Evolutionary conservation across 2,888 invertebrate genomes (phyloP).

Genomic region (Sylvicola cinctus): DNA sequence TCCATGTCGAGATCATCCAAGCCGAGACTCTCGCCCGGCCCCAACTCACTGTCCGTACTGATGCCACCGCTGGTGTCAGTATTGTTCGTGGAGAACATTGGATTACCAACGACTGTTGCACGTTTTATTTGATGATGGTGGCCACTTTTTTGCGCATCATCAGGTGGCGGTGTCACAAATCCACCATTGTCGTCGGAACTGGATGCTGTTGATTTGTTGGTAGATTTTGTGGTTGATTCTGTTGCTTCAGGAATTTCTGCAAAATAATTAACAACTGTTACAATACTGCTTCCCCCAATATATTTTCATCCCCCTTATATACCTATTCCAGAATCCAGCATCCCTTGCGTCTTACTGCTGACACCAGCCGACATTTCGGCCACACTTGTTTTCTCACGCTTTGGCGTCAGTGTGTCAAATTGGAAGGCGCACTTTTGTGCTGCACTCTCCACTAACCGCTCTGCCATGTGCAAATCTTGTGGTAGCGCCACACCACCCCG

Average conservation of each 20-base stretch:
- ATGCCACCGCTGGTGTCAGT: constrained; percentile 8
- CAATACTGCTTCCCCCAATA: neutral
- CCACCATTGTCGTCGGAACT: constrained; percentile 14
- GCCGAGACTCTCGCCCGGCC: constrained; percentile 39
- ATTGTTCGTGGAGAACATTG: constrained; percentile 45
- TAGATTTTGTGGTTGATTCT: neutral
- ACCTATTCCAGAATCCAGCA: constrained; percentile 6
- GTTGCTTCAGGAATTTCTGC: constrained; percentile 9
- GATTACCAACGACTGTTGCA: constrained; percentile 73
- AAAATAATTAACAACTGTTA: constrained; percentile 1
- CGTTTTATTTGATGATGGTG: constrained; percentile 39
- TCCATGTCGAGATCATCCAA: constrained; percentile 83
- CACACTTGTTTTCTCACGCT: constrained; percentile 10
- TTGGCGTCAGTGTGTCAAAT: constrained; percentile 26
- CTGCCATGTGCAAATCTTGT: constrained; percentile 22
- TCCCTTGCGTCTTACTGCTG: constrained; percentile 5
- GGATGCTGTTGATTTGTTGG: constrained; percentile 10
- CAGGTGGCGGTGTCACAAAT: constrained; percentile 13
- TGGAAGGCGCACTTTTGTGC: constrained; percentile 24
- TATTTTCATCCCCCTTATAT: neutral
- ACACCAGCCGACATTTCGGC: neutral
- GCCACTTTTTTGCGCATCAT: constrained; percentile 9
- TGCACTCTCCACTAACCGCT: constrained; percentile 22
- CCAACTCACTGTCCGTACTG: constrained; percentile 27
- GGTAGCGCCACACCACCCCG: neutral